Evolutionary conservation across 2,888 invertebrate species (phyloP), one percentile per base, ranked within the genome.

Genomic region (Clunio marinus): DNA sequence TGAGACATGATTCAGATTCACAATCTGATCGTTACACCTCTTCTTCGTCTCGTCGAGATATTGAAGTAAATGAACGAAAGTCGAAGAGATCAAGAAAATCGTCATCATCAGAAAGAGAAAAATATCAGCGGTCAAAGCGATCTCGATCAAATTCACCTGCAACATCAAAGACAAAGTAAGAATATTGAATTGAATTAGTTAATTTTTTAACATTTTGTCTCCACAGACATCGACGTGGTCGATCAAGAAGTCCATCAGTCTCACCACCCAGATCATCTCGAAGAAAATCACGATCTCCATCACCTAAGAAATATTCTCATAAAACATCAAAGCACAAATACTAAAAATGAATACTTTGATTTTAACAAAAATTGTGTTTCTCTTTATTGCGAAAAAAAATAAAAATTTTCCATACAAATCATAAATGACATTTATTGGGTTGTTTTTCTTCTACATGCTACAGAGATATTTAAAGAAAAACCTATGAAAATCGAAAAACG

Each of bases 1-100:
- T 55, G 13, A 28, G 22, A 35, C 10, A 66, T 35, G 66, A 66
- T 35, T 66, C 66, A 32, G 66, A 66, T 22, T 66, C 66, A 8
- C 66, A 66, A 35, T 55, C 51, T 8, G 66, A 66, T 32, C 66
- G 66, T 13, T 66, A 66, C 37, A 15, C 25, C 20, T 55, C 51
- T 3, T 66, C 66, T 2, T 66, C 66, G 13, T 66, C 66, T 2
- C 25, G 57, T 7, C 25, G 57, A 3, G 57, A 57, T 3, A 13
- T 13, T 5, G 57, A 57, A 1, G 28, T 32, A 13, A 35, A 32
- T 28, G 66, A 66, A 35, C 28, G 20, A 32, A 32, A 27, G 8
- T 8, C 27, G 24, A 66, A 51, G 13, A 66, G 32, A 15, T 28
- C 28, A 4, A 28, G 66, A 8, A 51, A n/a, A 66, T 55, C 66